Evolutionary conservation across 2,888 invertebrate genomes (phyloP), one percentile per base, ranked within the genome.

Genomic region (Trichopoda pennipes): DNA sequence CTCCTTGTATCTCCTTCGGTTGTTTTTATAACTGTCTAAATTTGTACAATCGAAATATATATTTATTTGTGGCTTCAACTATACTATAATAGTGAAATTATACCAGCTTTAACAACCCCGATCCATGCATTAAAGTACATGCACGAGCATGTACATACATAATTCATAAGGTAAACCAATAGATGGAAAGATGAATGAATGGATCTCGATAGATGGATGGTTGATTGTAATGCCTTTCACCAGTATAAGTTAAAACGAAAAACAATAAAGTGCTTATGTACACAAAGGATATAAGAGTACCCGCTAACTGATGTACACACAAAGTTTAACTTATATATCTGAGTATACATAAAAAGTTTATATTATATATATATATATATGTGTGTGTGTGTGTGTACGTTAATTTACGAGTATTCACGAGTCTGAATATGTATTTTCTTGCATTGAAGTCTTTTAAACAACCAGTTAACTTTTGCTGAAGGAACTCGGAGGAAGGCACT

Each of bases 201-300:
- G 64, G 49, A 23, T 74, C 55, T 56, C 28, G 55, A 32, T 56
- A 47, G 19, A 32, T 72, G 49, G 28, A 74, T 55, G n/a, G 47
- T 21, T 63, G 47, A 28, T 16, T 56, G 75, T 82, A 68, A 61
- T 56, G 79, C 79, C 70, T 79, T 70, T 75, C 72, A 79, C 82
- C 61, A 75, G 79, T 72, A 79, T 60, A 79, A 75, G 75, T 79
- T 82, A 75, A 82, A 82, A 86, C 85, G 86, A 87, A 88, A 88
- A 88, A 89, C 88, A 88, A 89, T 89, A 88, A 89, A 89, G 88
- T 86, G 87, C 87, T 88, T 88, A 87, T 88, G 88, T 88, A 89
- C 88, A 88, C 85, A 88, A 88, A 87, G 89, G 89, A 88, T 88
- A 88, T 87, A 86, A 47, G 56, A 58, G 47, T 35, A 49, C 32